Conservation (phyloP, 2,113 vertebrate genomes). For the Myiagra hebetior region DNA sequence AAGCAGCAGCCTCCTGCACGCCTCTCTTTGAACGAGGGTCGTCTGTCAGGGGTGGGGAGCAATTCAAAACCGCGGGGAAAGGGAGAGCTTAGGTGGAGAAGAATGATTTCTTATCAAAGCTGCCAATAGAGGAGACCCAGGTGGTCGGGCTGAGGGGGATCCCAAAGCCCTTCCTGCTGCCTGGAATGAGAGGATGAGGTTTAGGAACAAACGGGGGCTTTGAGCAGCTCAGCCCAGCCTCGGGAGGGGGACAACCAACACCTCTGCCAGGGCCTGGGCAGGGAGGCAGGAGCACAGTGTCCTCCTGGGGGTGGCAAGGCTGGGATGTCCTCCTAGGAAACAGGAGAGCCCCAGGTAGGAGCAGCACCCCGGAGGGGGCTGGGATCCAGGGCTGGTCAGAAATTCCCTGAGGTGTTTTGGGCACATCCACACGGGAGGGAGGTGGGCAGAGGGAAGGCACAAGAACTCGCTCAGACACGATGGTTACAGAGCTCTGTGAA, state of each 20-base stretch:
- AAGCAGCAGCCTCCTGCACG: slow-evolving; percentile 50
- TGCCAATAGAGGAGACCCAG: slow-evolving; percentile 79
- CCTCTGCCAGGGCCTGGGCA: slow-evolving; percentile 62
- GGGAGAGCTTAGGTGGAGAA: slow-evolving; percentile 42
- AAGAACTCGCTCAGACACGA: accelerated
- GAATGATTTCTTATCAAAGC: slow-evolving; percentile 80
- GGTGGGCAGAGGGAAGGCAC: neutral
- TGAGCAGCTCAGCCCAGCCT: slow-evolving; percentile 74
- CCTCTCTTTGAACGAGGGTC: slow-evolving; percentile 83
- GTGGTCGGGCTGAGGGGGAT: slow-evolving; percentile 72
- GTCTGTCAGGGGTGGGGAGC: slow-evolving; percentile 81
- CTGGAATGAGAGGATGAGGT: slow-evolving; percentile 60
- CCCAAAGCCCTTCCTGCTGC: slow-evolving; percentile 12
- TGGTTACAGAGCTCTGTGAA: accelerated
- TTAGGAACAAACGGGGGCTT: slow-evolving; percentile 55
- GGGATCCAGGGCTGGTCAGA: neutral
- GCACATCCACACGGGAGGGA: accelerated
- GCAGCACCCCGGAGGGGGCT: accelerated
- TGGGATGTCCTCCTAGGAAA: neutral
- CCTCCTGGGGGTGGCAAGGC: neutral
- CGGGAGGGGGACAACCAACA: slow-evolving; percentile 77
- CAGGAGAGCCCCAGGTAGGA: neutral
- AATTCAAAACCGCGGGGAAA: slow-evolving; percentile 89
- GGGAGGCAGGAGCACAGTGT: slow-evolving; percentile 31
- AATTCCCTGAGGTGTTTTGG: accelerated